Conservation (phyloP, 2,797 vertebrate species). For the Peromyscus eremicus region DNA sequence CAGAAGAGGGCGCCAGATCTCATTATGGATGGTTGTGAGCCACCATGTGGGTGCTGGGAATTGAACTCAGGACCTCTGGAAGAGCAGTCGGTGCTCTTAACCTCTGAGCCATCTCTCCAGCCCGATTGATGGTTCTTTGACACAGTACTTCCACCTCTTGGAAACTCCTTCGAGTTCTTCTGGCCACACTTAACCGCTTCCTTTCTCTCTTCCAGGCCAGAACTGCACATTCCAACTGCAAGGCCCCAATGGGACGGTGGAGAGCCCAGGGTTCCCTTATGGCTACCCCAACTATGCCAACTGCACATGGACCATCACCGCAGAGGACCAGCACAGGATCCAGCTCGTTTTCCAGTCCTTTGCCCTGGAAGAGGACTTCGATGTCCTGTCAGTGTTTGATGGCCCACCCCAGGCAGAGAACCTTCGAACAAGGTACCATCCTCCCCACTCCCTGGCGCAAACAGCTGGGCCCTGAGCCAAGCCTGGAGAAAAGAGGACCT, state of each 20-base stretch:
- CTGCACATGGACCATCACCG: conserved; percentile 98
- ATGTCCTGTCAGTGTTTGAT: conserved; percentile 97
- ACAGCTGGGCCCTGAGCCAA: not conserved
- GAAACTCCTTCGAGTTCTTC: not conserved
- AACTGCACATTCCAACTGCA: conserved; percentile 97
- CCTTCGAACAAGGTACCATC: conserved; percentile 94
- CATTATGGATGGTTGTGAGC: no score
- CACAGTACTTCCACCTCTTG: not conserved
- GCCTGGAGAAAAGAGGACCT: not conserved
- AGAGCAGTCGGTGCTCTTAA: no score
- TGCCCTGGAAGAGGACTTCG: conserved; percentile 98
- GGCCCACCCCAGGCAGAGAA: conserved; percentile 95
- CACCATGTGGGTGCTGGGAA: no score
- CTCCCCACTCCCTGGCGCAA: not conserved
- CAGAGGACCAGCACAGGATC: conserved; percentile 97
- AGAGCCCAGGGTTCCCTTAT: conserved; percentile 98
- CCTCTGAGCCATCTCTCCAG: no score
- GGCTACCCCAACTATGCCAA: conserved; percentile 99
- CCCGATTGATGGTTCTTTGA: not conserved
- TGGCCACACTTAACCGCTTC: not conserved
- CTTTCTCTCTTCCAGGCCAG: conserved; percentile 90
- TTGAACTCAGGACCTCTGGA: no score
- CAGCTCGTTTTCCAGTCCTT: conserved; percentile 99
- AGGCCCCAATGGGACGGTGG: conserved; percentile 96
- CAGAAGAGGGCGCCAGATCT: no score